These are phyloP conservation scores for Scolopax bukidnonensis DNA, from an alignment of 2,797 vertebrate species.

Conservation along the genomic window DNA sequence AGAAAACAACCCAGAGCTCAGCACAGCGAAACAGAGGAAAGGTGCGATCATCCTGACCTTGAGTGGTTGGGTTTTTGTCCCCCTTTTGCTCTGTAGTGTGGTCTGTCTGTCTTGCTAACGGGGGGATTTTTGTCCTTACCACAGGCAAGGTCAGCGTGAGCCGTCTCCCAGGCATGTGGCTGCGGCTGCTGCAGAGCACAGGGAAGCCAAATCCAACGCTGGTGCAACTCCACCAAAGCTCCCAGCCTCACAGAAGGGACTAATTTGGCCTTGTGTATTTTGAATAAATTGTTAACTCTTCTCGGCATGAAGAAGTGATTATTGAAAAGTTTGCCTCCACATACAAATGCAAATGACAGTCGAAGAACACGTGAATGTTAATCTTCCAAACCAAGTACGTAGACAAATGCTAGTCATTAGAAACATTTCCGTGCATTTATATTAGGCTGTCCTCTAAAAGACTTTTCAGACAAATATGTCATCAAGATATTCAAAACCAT, in stretches of 20 bases:
- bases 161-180: background rate
- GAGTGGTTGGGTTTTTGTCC: background rate
- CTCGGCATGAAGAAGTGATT: constrained; percentile 81
- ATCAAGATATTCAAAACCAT: constrained; percentile 89
- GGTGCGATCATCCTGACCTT: constrained; percentile 18
- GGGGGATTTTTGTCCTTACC: background rate
- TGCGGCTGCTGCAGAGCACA: background rate
- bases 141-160: background rate
- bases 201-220: background rate
- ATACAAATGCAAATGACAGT: constrained; percentile 87
- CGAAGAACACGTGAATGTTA: constrained; percentile 82
- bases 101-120: background rate
- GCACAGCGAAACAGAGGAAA: background rate
- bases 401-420: constrained; percentile 88
- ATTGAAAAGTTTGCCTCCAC: constrained; percentile 84
- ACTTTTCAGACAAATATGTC: constrained; percentile 89
- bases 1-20: background rate
- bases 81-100: background rate
- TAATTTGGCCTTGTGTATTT: constrained; percentile 74
- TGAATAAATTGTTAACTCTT: constrained; percentile 84
- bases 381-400: constrained; percentile 83
- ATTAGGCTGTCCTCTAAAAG: constrained; percentile 89
- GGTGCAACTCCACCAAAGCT: constrained; percentile 56
- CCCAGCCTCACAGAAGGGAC: constrained; percentile 58
- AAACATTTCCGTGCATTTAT: constrained; percentile 88